Conservation (phyloP, 2,888 invertebrate species). For the Ectobius pallidus region DNA sequence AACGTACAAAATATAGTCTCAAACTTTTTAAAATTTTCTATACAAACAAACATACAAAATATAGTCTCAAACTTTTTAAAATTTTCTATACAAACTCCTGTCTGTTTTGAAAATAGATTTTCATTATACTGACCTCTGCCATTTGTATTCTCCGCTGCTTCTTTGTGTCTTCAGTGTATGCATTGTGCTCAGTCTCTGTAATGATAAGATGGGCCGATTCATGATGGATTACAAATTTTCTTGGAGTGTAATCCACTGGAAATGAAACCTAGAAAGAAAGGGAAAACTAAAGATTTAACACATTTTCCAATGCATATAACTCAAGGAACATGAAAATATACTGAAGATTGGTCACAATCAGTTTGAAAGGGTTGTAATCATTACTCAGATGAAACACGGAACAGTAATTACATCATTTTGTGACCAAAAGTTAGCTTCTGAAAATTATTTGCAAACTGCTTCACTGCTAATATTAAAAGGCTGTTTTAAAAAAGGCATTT, state of each 20-base stretch:
- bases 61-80: no score
- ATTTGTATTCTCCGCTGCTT: slow-evolving; percentile 91
- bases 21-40: no score
- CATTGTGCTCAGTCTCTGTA: slow-evolving; percentile 97
- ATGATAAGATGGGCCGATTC: slow-evolving; percentile 90
- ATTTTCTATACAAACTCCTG: no score
- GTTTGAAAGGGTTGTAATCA: slow-evolving; percentile 55
- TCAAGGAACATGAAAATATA: background rate
- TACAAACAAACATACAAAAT: no score
- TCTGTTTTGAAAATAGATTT: no score
- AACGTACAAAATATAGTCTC: no score
- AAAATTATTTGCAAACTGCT: no score
- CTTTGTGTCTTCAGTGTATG: slow-evolving; percentile 97
- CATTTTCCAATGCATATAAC: background rate
- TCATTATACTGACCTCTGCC: no score
- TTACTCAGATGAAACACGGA: slow-evolving; percentile 69
- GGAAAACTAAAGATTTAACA: background rate
- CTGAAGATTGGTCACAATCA: background rate
- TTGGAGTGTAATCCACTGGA: slow-evolving; percentile 93
- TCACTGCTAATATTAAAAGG: no score
- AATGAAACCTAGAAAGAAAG: slow-evolving; percentile 71
- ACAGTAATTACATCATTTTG: background rate
- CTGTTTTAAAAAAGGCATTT: no score
- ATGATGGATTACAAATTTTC: slow-evolving; percentile 91
- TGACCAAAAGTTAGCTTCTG: no score